Evolutionary conservation across 2,797 vertebrate genomes (phyloP), one percentile per base, ranked within the genome.

Genomic region (Hemitrygon akajei): DNA sequence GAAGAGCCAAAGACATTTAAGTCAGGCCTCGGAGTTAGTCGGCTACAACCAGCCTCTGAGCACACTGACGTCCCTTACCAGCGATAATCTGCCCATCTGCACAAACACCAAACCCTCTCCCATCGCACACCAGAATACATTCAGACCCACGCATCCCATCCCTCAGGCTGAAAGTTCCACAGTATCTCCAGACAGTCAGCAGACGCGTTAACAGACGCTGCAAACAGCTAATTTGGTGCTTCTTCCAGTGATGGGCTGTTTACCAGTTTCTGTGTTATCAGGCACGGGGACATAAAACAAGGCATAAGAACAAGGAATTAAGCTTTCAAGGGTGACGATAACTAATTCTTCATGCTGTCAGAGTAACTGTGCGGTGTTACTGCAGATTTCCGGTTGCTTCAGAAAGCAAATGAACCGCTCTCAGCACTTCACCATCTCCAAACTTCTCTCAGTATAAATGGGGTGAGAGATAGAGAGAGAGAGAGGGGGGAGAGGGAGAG

Each of bases 291-390:
- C 86, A 89, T 69, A 89, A 89, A 69, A 12, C 86, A 37, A 10
- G 63, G 2, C 56, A 89, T 89, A 69, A 89, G 87, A 89, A 81
- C 56, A 69, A 89, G 16, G 22, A 69, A 89, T 89, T 89, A 66
- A 89, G 63, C 63, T 37, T 89, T 69, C 86, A 89, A 37, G n/a
- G 47, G 7, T 37, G 86, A 69, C 18, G 18, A 63, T 22, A 89
- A 37, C 86, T 89, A 69, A 89, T 89, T 89, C n/a, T 69, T 69
- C 34, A 66, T 89, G 60, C 60, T 89, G 86, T 89, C 86, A 89
- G 63, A 20, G 11, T 37, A 66, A 69, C 86, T 69, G n/a, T 69
- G 86, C 25, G 10, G n/a, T 89, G 86, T 89, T 89, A 25, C 69
- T 69, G 20, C 86, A 69, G 86, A 89, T 89, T 40, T 89, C n/a